phyloP scores from a whole-genome alignment of 2,113 vertebrate species.

The Dicaeum eximium region DNA sequence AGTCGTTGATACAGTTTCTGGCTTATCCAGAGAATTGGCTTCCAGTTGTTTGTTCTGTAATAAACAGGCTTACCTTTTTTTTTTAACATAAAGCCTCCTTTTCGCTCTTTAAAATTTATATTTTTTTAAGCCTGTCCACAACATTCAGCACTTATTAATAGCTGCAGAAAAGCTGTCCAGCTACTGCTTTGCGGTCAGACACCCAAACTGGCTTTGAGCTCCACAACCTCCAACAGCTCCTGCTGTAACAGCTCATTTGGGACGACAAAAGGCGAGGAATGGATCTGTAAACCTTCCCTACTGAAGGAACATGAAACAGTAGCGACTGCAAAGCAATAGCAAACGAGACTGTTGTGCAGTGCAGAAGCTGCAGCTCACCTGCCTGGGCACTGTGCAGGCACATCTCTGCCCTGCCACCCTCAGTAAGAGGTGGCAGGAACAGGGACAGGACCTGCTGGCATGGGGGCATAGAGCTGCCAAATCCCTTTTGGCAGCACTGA shows the following conservation, averaged over 20 bases:
- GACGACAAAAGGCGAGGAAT: neutral
- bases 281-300: neutral
- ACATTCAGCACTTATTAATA: slow-evolving; percentile 39
- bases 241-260: neutral
- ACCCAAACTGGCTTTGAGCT: neutral
- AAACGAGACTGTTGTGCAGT: neutral
- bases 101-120: too few species aligned
- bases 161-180: slow-evolving; percentile 23
- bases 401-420: neutral
- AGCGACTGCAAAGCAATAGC: neutral
- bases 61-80: too few species aligned
- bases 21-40: too few species aligned
- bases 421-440: too few species aligned
- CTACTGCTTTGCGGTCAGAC: neutral
- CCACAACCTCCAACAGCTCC: neutral
- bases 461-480: neutral
- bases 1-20: too few species aligned
- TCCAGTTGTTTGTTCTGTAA: too few species aligned
- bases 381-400: accelerated
- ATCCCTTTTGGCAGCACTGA: neutral
- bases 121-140: too few species aligned
- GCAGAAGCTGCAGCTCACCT: neutral
- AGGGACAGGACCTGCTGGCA: neutral
- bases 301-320: neutral
- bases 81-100: too few species aligned